Base-by-base conservation (phyloP, 2,113 vertebrate species). In the Romanogobio albipinnatus region DNA sequence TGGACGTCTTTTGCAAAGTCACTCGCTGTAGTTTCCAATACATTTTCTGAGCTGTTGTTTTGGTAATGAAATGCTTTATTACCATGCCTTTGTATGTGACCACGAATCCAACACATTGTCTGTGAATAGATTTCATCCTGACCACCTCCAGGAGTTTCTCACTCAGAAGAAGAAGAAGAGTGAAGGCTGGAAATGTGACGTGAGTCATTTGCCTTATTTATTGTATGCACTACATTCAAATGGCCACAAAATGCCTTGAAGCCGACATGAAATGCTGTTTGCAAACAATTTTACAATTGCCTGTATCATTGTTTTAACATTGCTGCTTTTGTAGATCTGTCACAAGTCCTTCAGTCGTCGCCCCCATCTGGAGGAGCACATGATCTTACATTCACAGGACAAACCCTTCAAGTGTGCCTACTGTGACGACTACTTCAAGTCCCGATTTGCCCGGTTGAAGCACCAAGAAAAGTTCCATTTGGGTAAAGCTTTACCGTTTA, bases 391-490 rank as follows among this genome's bases (percentile, higher is more conserved):
- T 92, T 97, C 96, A 82, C 97, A 99, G 89, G 96, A 98, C 90
- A 97, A 97, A 75, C 98, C 98, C 19, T 99, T 99, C 77, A 99
- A 99, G 89, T 99, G 98, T 85, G 94, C 96, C 82, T 99, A 97
- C 91, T 99, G 98, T 59, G 97, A 99, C 29, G 97, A 99, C 81
- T 94, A 96, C 93, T 99, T 99, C 90, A 99, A 97, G 88, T 99
- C 98, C 24, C 94, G 98, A 29, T 99, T 99, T 90, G 96, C 98
- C 73, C 94, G 98, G 26, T 89, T 99, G 83, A 99, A 99, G 82
- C 98, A 99, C 92, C 98, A 99, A 81, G 98, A 99, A 89, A 99
- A 99, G 91, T 96, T 94, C 91, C 98, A 99, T 90, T 92, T 99
- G 83, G 98, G 98, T 95, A 81, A 29, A 51, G 11, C 6, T 56